Evolutionary conservation across 2,113 vertebrate genomes (phyloP), one percentile per base, ranked within the genome.

Genomic region (Actinemys pallida): DNA sequence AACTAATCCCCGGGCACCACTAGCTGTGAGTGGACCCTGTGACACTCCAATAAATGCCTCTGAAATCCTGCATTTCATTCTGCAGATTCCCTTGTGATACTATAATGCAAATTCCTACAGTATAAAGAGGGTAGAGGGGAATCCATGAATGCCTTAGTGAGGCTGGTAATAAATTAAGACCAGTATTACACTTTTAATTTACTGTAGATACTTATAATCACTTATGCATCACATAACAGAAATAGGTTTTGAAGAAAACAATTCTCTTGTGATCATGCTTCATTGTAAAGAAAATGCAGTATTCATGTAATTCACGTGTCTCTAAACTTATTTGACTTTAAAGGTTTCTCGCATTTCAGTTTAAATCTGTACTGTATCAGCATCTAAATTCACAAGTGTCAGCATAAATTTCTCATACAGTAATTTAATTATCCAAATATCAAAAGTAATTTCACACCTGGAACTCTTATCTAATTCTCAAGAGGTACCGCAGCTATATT

Each of bases 371-470:
- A 82, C 54, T 92, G 50, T 62, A 92, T 82, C 65, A 86, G 79
- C n/a, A 91, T 76, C 56, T 83, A 50, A 39, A 50, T 90, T 95
- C 80, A 81, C 42, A 95, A 96, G 95, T 88, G 82, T 95, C 94
- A 90, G 27, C 86, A 83, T 2, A 6, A 81, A 86, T 97, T 93
- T 92, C 92, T 95, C 76, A 88, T 85, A 91, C 91, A 95, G 94
- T 95, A 97, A 96, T 96, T 90, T 91, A 87, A 96, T 97, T 94
- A 93, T 88, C 88, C 89, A 95, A 95, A 93, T 93, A 96, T 90
- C 91, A 88, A 87, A 96, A 92, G 75, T 82, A 97, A 95, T 98
- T 96, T 94, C 79, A 92, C 53, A 93, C 83, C 94, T 95, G 92
- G 81, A 93, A 56, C 75, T 95, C 83, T 90, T 86, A 56, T 1